Percentiles rank a stretch among this genome's conserved stretches.
phyloP scores from a whole-genome alignment of 2,888 invertebrate genomes.

The Hartigia nigra region DNA sequence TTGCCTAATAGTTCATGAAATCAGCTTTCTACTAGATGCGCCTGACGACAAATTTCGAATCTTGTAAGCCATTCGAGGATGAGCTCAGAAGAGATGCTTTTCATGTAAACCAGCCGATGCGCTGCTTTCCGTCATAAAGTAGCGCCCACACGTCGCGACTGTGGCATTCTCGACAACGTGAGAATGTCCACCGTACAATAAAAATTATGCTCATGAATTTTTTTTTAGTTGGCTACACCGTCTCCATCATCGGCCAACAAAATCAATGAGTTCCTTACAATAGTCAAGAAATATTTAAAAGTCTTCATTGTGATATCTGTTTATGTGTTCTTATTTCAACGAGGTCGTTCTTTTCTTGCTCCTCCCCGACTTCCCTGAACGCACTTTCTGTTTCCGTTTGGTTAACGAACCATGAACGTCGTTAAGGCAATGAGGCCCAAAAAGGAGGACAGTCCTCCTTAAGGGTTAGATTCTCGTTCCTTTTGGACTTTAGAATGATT shows the following conservation, averaged over 20 bases:
- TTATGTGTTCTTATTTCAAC: background rate
- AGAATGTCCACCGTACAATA: conserved; percentile 47
- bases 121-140: conserved; percentile 51
- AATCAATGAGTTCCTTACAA: background rate
- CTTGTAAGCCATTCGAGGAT: background rate
- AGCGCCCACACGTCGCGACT: conserved; percentile 44
- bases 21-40: background rate
- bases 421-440: background rate
- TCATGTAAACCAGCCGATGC: conserved; percentile 49
- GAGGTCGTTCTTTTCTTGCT: background rate
- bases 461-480: background rate
- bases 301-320: background rate
- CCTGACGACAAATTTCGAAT: background rate
- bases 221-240: conserved; percentile 1
- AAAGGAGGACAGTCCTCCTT: background rate
- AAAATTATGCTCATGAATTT: conserved; percentile 48
- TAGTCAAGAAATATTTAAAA: background rate
- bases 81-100: conserved; percentile 30
- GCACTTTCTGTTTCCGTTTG: background rate
- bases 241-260: background rate
- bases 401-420: background rate
- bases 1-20: background rate
- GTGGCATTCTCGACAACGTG: conserved; percentile 40
- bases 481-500: background rate
- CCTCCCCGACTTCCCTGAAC: background rate